These are phyloP conservation scores for Cylloceria caligata DNA, from an alignment of 2,888 invertebrate genomes.

Conservation along the genomic window DNA sequence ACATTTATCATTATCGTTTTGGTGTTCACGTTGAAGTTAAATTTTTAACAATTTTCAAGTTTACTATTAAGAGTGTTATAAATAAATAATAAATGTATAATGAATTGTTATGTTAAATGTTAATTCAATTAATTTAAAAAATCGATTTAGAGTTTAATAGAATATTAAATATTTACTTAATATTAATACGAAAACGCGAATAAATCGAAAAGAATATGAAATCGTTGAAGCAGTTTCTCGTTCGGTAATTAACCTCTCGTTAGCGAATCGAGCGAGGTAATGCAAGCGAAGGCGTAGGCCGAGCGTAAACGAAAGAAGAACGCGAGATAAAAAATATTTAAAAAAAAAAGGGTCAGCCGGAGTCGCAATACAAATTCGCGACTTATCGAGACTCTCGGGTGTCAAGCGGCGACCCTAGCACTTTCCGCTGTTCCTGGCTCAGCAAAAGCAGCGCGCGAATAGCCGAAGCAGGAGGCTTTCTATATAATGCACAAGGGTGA, in stretches of 20 bases:
- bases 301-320: conserved; percentile 63
- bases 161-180: conserved; percentile 50
- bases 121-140: conserved; percentile 38
- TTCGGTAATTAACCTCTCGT: conserved; percentile 80
- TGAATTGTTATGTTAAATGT: not conserved
- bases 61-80: too few relatives aligned
- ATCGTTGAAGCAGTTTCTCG: conserved; percentile 72
- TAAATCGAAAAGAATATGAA: conserved; percentile 47
- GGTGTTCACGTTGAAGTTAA: too few relatives aligned
- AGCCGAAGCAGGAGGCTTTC: conserved; percentile 37
- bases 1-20: too few relatives aligned
- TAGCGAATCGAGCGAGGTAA: conserved; percentile 71
- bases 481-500: conserved; percentile 64
- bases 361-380: conserved; percentile 79
- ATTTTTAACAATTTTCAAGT: too few relatives aligned
- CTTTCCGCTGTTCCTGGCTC: conserved; percentile 37
- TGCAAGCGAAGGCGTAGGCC: conserved; percentile 51
- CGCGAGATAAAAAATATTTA: conserved; percentile 37
- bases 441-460: conserved; percentile 43
- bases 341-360: conserved; percentile 64
- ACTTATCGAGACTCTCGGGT: conserved; percentile 77
- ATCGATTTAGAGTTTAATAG: conserved; percentile 43
- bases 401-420: conserved; percentile 39
- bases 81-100: not conserved
- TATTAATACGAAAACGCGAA: conserved; percentile 21